Evolutionary conservation across 2,888 invertebrate species (phyloP).

Genomic region (Chrysolina americana): DNA sequence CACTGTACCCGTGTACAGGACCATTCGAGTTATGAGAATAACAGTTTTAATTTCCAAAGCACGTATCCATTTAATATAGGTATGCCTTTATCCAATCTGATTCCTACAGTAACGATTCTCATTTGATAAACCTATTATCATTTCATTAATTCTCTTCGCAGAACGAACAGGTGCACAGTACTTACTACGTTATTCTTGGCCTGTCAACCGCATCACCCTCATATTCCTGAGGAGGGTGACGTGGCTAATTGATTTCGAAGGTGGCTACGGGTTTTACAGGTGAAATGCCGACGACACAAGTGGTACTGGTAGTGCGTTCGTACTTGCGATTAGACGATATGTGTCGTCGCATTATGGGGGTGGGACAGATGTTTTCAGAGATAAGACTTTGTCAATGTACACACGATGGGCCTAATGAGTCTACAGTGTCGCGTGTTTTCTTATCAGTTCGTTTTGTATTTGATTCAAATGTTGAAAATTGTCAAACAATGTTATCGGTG

Average conservation of each 20-base stretch:
- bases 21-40: too few relatives aligned
- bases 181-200: conserved; percentile 51
- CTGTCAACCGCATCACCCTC: conserved; percentile 56
- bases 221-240: conserved; percentile 42
- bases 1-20: too few relatives aligned
- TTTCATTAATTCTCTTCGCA: conserved; percentile 48
- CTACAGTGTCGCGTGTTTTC: not conserved
- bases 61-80: too few relatives aligned
- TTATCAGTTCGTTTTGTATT: not conserved
- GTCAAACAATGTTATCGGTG: too few relatives aligned
- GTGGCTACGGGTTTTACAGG: conserved; percentile 35
- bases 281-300: not conserved
- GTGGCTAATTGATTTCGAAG: conserved; percentile 44
- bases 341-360: conserved; percentile 3
- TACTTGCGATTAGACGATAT: conserved; percentile 3
- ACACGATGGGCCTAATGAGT: not conserved
- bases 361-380: conserved; percentile 21
- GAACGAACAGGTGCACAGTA: conserved; percentile 54
- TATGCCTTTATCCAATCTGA: not conserved
- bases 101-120: conserved; percentile 1
- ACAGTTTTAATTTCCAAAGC: not conserved
- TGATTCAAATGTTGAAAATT: too few relatives aligned
- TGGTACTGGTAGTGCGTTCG: not conserved
- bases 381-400: conserved; percentile 9
- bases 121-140: conserved; percentile 12